Conservation (phyloP, 2,113 vertebrate genomes). For the Myiagra hebetior region DNA sequence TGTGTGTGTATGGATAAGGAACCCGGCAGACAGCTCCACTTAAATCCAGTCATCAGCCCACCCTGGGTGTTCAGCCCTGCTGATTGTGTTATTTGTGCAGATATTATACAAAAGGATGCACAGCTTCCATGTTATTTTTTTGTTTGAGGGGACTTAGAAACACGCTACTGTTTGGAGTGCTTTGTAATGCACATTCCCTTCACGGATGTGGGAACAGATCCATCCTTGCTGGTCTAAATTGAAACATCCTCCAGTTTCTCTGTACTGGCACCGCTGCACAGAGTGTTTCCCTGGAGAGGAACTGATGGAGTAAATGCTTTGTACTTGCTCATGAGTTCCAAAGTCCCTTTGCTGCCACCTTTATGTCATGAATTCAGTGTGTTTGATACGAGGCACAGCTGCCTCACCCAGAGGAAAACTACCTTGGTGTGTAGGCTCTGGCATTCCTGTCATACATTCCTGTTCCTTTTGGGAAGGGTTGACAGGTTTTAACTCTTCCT, state of each 20-base stretch:
- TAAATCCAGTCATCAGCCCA: not conserved
- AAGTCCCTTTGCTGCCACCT: not conserved
- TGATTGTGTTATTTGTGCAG: not conserved
- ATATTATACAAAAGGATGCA: not conserved
- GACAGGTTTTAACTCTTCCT: not conserved
- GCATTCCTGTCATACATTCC: not conserved
- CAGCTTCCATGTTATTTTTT: not conserved
- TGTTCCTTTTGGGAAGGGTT: not conserved
- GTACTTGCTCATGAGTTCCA: not conserved
- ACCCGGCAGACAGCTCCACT: not conserved
- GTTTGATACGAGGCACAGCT: not conserved
- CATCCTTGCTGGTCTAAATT: not conserved
- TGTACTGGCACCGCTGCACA: accelerated
- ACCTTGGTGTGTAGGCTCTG: accelerated
- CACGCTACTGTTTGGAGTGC: accelerated
- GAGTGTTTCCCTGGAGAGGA: not conserved
- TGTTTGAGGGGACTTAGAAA: not conserved
- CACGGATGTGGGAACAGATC: not conserved
- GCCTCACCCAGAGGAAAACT: not conserved
- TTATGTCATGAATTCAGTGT: not conserved
- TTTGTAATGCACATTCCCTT: not conserved
- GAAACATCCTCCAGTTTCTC: not conserved
- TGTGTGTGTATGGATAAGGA: not conserved
- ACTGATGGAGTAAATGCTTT: not conserved
- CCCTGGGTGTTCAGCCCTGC: not conserved